Evolutionary conservation across 1,140 invertebrate genomes (phyloP).

Genomic region (Cotesia vestalis): DNA sequence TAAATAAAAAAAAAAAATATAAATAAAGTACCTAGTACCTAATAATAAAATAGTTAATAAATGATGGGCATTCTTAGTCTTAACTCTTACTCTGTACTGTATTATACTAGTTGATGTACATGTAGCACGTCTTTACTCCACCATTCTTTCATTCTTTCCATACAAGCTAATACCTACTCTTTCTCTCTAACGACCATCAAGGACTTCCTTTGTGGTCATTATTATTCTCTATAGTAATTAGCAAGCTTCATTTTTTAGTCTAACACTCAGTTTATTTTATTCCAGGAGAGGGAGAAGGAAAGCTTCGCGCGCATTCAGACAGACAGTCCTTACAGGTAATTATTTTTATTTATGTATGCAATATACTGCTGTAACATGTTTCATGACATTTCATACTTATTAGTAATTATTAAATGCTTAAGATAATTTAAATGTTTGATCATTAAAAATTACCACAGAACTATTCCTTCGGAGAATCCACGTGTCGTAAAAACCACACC

Average conservation of each 20-base stretch:
- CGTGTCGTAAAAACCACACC: conserved; percentile 59
- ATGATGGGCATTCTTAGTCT: background rate
- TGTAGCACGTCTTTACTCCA: conserved; percentile 8
- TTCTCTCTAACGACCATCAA: conserved; percentile 27
- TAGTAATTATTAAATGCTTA: background rate
- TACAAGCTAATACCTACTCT: conserved; percentile 25
- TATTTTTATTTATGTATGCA: background rate
- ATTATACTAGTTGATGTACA: background rate
- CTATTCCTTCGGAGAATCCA: conserved; percentile 55
- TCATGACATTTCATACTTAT: background rate
- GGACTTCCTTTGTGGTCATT: conserved; percentile 34
- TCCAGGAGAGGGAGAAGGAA: conserved; percentile 62
- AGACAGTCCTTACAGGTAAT: conserved; percentile 60
- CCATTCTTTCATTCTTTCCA: conserved; percentile 32
- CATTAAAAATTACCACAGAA: conserved; percentile 44
- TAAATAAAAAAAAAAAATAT: background rate
- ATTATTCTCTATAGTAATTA: background rate
- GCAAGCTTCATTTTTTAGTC: conserved; percentile 22
- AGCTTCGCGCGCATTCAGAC: conserved; percentile 51
- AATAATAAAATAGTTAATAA: background rate
- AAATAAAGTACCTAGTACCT: background rate
- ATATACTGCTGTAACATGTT: no score
- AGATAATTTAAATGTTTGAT: background rate
- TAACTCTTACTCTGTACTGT: background rate
- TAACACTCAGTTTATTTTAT: conserved; percentile 30